Evolutionary conservation across 92 coral and sea anemone genomes (phyloP).

Genomic region (Palythoa caribaeorum): DNA sequence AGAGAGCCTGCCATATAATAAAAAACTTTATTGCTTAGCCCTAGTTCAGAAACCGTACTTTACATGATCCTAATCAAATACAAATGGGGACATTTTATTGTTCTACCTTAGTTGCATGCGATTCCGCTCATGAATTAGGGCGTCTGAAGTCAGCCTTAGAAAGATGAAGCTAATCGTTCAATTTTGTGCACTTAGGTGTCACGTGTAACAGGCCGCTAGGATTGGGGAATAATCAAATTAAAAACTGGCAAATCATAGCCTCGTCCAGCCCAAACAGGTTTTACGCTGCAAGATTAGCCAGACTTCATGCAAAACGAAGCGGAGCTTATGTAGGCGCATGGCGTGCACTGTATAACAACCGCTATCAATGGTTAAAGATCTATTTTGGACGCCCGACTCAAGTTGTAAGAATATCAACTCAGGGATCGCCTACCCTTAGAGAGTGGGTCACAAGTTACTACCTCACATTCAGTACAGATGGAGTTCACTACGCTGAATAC

Average conservation of each 20-base stretch:
- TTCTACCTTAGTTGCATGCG: background rate
- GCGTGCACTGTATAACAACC: constrained; percentile 70
- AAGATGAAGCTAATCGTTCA: background rate
- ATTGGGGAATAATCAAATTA: constrained; percentile 70
- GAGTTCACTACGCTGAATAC: constrained; percentile 61
- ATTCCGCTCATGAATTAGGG: background rate
- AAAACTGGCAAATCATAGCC: constrained; percentile 68
- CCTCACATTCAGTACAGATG: constrained; percentile 61
- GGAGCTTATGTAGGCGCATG: constrained; percentile 71
- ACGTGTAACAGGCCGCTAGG: constrained; percentile 89
- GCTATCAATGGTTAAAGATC: constrained; percentile 78
- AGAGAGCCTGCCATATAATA: no score
- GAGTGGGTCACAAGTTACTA: constrained; percentile 66
- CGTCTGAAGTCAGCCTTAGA: no score
- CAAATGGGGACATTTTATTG: background rate
- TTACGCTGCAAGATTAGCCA: constrained; percentile 61
- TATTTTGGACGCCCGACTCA: constrained; percentile 76
- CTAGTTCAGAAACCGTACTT: no score
- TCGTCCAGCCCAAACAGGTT: constrained; percentile 72
- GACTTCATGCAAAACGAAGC: constrained; percentile 67
- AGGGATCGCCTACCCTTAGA: constrained; percentile 52
- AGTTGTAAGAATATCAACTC: constrained; percentile 59
- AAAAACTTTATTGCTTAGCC: no score
- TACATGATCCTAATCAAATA: no score
- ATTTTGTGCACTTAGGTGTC: constrained; percentile 52